phyloP scores from a whole-genome alignment of 1,140 invertebrate genomes.

The Drosophila tropicalis region DNA sequence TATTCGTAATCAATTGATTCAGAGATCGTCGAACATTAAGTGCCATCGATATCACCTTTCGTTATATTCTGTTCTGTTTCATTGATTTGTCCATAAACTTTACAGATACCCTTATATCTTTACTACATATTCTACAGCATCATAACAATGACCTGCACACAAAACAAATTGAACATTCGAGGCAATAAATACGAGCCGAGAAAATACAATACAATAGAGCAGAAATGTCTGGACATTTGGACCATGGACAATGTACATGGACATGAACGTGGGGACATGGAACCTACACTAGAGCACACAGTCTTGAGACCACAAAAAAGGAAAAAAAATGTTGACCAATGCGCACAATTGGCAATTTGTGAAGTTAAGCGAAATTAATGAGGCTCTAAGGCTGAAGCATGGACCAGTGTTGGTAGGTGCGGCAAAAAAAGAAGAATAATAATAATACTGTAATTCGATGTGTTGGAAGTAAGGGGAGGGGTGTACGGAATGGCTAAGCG shows the following conservation, averaged over 20 bases:
- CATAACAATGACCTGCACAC: slow-evolving; percentile 62
- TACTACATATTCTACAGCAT: slow-evolving; percentile 5
- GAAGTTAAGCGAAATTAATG: slow-evolving; percentile 81
- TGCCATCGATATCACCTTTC: too few species aligned
- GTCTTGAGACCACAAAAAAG: slow-evolving; percentile 34
- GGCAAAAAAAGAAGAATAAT: slow-evolving; percentile 22
- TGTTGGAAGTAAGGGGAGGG: not conserved
- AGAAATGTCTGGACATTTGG: slow-evolving; percentile 50
- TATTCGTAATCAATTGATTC: too few species aligned
- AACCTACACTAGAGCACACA: slow-evolving; percentile 27
- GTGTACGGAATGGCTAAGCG: not conserved
- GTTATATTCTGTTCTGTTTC: too few species aligned
- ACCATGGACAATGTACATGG: slow-evolving; percentile 14
- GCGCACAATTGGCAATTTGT: slow-evolving; percentile 80
- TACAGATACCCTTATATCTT: slow-evolving; percentile 1
- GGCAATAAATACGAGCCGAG: slow-evolving; percentile 68
- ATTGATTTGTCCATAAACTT: not conserved
- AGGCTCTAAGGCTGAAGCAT: slow-evolving; percentile 46
- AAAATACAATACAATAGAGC: slow-evolving; percentile 63
- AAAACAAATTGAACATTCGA: slow-evolving; percentile 73
- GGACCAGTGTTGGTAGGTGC: slow-evolving; percentile 16
- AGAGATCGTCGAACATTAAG: too few species aligned
- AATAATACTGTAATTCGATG: slow-evolving; percentile 37
- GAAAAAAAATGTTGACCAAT: slow-evolving; percentile 74
- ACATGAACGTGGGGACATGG: slow-evolving; percentile 30